Evolutionary conservation across 2,113 vertebrate genomes (phyloP).

Genomic region (Pomatorhinus ruficollis): DNA sequence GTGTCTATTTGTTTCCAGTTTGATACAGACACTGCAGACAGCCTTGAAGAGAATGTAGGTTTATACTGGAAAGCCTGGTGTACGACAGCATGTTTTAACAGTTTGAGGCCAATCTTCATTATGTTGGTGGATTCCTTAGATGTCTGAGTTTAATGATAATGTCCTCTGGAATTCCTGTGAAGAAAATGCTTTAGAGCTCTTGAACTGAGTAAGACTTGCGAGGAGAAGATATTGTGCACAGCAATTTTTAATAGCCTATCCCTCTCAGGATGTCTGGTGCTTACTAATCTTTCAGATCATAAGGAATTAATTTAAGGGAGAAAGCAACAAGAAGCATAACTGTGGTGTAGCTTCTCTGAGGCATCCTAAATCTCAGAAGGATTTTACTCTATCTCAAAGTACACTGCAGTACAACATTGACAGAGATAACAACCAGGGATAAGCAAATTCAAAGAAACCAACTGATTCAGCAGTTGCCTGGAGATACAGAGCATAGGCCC

Average conservation of each 20-base stretch:
- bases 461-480: neutral
- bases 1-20: neutral
- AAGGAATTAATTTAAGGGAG: conserved; percentile 18
- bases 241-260: neutral
- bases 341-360: neutral
- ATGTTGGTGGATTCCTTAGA: neutral
- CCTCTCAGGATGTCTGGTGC: neutral
- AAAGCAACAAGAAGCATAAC: neutral
- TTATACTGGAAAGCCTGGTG: neutral
- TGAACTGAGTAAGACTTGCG: neutral
- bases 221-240: neutral
- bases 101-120: neutral
- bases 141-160: neutral
- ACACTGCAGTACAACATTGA: neutral
- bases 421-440: neutral
- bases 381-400: neutral
- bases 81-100: neutral
- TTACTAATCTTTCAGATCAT: conserved; percentile 12
- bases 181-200: conserved; percentile 5
- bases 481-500: neutral
- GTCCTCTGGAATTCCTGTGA: neutral
- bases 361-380: neutral
- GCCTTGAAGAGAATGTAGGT: neutral
- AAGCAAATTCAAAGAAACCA: neutral
- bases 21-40: neutral